phyloP scores from a whole-genome alignment of 2,888 invertebrate genomes.

The Itoplectis maculator region DNA sequence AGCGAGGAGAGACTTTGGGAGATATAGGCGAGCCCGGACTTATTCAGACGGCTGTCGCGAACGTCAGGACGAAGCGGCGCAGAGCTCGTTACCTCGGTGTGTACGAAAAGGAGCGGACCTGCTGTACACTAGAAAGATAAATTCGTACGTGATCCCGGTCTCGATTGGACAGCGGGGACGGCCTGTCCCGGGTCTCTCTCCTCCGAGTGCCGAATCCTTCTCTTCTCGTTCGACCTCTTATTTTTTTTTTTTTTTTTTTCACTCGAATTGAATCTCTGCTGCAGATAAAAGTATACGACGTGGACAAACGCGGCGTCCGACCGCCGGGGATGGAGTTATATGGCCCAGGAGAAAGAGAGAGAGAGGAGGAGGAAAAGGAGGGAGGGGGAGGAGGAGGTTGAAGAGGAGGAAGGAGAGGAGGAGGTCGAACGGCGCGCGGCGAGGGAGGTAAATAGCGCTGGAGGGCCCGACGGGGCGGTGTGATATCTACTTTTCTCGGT shows the following conservation, averaged over 20 bases:
- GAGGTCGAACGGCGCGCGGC: slow-evolving; percentile 44
- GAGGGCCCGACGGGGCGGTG: slow-evolving; percentile 63
- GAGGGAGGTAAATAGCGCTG: slow-evolving; percentile 68
- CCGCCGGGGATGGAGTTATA: slow-evolving; percentile 64
- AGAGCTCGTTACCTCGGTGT: slow-evolving; percentile 26
- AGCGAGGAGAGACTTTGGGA: background rate
- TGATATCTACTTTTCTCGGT: slow-evolving; percentile 69
- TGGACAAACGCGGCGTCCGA: slow-evolving; percentile 65
- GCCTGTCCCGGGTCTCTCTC: slow-evolving; percentile 37
- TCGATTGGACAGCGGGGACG: slow-evolving; percentile 55
- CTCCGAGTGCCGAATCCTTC: slow-evolving; percentile 41
- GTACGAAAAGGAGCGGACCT: slow-evolving; percentile 29
- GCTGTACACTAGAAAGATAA: slow-evolving; percentile 62
- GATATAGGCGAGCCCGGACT: slow-evolving; percentile 24
- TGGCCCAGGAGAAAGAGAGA: slow-evolving; percentile 33
- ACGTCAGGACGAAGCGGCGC: background rate
- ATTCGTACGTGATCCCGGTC: slow-evolving; percentile 64
- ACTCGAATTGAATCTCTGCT: slow-evolving; percentile 59
- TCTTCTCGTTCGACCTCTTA: slow-evolving; percentile 40
- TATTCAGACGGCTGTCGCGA: slow-evolving; percentile 33
- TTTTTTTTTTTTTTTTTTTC: slow-evolving; percentile 25
- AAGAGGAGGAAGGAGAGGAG: too few species aligned
- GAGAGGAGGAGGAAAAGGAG: slow-evolving; percentile 5
- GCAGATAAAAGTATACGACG: slow-evolving; percentile 67
- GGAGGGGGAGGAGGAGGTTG: slow-evolving; percentile 24